These are phyloP conservation scores for Nipponacmea schrenckii DNA, from an alignment of 2,888 invertebrate species.

Conservation along the genomic window DNA sequence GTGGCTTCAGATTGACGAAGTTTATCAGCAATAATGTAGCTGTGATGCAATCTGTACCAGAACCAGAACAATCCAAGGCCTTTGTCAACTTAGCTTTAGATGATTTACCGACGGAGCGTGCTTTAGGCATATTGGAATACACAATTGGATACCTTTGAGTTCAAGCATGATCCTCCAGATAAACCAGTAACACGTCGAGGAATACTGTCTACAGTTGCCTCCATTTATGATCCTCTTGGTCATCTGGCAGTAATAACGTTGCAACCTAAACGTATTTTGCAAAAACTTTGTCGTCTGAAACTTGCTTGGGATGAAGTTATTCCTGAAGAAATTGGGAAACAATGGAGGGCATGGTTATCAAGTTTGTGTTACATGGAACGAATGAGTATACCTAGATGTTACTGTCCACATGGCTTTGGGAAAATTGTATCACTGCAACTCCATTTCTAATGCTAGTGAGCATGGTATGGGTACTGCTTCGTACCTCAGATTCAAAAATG, in stretches of 20 bases:
- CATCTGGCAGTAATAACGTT: slow-evolving; percentile 14
- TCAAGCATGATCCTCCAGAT: slow-evolving; percentile 3
- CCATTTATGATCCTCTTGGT: slow-evolving; percentile 21
- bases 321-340: neutral
- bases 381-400: neutral
- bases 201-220: slow-evolving; percentile 1
- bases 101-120: slow-evolving; percentile 11
- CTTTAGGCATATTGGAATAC: slow-evolving; percentile 6
- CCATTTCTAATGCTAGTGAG: slow-evolving; percentile 18
- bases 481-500: slow-evolving; percentile 8
- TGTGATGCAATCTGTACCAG: slow-evolving; percentile 1
- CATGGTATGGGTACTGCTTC: slow-evolving; percentile 16
- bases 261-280: too few species aligned
- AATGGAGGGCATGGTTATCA: neutral
- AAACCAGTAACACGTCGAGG: slow-evolving; percentile 10
- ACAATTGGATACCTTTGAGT: neutral
- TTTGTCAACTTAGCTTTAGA: neutral
- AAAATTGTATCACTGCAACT: slow-evolving; percentile 1
- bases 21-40: neutral
- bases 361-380: slow-evolving; percentile 6
- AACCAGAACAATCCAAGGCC: neutral
- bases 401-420: neutral
- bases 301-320: slow-evolving; percentile 19
- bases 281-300: neutral
- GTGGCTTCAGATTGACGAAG: neutral